phyloP scores from a whole-genome alignment of 2,888 invertebrate species.

The Thymelicus sylvestris region DNA sequence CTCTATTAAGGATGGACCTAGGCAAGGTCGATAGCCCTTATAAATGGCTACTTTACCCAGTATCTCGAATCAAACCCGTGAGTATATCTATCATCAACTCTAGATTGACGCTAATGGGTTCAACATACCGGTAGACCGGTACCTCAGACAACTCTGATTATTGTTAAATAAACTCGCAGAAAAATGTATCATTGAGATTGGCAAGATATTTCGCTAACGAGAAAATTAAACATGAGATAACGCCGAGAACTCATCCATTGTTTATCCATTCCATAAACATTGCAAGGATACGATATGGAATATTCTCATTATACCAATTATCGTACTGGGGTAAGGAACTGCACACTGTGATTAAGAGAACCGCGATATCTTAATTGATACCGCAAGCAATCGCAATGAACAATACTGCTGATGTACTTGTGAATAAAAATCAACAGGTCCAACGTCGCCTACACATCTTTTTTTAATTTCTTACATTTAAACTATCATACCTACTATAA shows the following conservation, averaged over 20 bases:
- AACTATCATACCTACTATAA: too few relatives aligned
- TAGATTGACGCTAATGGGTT: constrained; percentile 38
- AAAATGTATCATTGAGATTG: constrained; percentile 49
- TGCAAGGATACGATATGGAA: constrained; percentile 48
- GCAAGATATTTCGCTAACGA: constrained; percentile 55
- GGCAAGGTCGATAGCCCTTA: too few relatives aligned
- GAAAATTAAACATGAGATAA: constrained; percentile 52
- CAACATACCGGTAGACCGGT: too few relatives aligned
- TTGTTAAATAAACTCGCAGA: constrained; percentile 49
- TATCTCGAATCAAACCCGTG: too few relatives aligned
- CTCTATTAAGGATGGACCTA: too few relatives aligned
- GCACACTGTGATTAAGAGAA: neutral
- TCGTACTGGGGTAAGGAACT: constrained; percentile 37
- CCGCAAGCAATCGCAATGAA: neutral
- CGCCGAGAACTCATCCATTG: constrained; percentile 46
- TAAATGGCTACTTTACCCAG: too few relatives aligned
- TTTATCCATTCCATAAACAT: constrained; percentile 56
- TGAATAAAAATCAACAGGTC: neutral
- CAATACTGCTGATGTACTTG: neutral
- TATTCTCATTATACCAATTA: constrained; percentile 65
- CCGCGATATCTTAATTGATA: constrained; percentile 8
- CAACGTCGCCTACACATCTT: neutral
- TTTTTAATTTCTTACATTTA: too few relatives aligned
- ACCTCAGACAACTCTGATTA: constrained; percentile 47
- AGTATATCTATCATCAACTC: constrained; percentile 40